phyloP scores from a whole-genome alignment of 1,140 invertebrate species.

The Agraylea sexmaculata region DNA sequence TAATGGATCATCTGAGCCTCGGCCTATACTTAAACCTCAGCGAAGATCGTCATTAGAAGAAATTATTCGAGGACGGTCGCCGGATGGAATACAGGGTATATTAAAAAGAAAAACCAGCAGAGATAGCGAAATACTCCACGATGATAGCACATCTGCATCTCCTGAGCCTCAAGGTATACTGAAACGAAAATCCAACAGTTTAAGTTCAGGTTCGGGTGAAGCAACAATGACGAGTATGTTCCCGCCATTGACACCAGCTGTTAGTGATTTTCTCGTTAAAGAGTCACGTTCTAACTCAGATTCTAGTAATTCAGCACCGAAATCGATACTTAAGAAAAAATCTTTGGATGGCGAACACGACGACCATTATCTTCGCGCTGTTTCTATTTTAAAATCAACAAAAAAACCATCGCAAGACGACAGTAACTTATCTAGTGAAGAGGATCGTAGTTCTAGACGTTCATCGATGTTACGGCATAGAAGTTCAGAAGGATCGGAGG shows the following conservation, averaged over 20 bases:
- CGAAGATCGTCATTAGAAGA: constrained; percentile 58
- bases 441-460: constrained; percentile 37
- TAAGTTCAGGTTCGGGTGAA: constrained; percentile 44
- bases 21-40: constrained; percentile 56
- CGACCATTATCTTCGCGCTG: constrained; percentile 52
- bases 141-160: constrained; percentile 42
- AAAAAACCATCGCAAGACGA: constrained; percentile 49
- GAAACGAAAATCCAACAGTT: constrained; percentile 56
- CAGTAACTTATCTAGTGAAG: constrained; percentile 38
- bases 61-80: constrained; percentile 44
- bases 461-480: constrained; percentile 34
- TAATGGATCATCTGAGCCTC: constrained; percentile 45
- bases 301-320: constrained; percentile 37
- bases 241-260: constrained; percentile 58
- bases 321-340: constrained; percentile 76
- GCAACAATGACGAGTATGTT: constrained; percentile 46
- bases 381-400: constrained; percentile 68
- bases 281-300: constrained; percentile 40
- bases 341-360: constrained; percentile 69
- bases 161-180: constrained; percentile 62
- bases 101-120: constrained; percentile 39
- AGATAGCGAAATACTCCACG: constrained; percentile 31
- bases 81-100: constrained; percentile 41
- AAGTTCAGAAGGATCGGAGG: constrained; percentile 38
- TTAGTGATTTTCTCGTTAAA: constrained; percentile 70